These are phyloP conservation scores for Drosophila mulleri DNA, from an alignment of 2,888 invertebrate species.

Conservation along the genomic window DNA sequence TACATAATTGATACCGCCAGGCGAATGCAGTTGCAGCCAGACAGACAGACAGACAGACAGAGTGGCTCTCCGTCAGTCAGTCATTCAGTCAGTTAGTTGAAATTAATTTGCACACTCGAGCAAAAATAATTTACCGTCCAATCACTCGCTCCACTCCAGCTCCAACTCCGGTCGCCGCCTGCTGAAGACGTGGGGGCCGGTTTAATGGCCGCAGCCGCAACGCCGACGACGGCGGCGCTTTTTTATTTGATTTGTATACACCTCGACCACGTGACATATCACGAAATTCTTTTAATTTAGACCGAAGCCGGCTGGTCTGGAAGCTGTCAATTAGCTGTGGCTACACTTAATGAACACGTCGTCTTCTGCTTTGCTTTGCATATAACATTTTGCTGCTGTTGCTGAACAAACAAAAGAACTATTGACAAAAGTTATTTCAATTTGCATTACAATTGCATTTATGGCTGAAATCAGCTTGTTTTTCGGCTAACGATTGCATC, in stretches of 20 bases:
- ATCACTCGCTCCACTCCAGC: slow-evolving; percentile 20
- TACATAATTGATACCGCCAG: slow-evolving; percentile 62
- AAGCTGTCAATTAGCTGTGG: slow-evolving; percentile 72
- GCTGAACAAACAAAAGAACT: slow-evolving; percentile 2
- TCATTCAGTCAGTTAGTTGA: slow-evolving; percentile 62
- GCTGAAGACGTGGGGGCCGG: slow-evolving; percentile 55
- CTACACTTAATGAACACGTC: slow-evolving; percentile 57
- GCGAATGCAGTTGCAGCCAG: slow-evolving; percentile 42
- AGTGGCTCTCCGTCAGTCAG: slow-evolving; percentile 33
- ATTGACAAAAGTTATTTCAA: slow-evolving; percentile 6
- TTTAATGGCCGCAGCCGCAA: slow-evolving; percentile 47
- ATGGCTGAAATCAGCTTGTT: not conserved
- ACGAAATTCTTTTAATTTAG: slow-evolving; percentile 67
- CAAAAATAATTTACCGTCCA: slow-evolving; percentile 73
- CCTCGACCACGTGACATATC: slow-evolving; percentile 74
- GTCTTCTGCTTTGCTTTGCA: slow-evolving; percentile 1
- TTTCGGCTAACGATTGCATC: not conserved
- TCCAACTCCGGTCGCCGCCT: not conserved
- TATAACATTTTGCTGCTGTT: not conserved
- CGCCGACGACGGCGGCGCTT: not conserved
- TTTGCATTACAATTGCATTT: not conserved
- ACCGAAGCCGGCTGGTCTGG: slow-evolving; percentile 29
- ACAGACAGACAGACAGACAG: not conserved
- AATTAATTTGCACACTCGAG: slow-evolving; percentile 75
- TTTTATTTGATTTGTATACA: slow-evolving; percentile 41